Conservation (phyloP, 2,888 invertebrate genomes). For the Cremastinae sp. region DNA sequence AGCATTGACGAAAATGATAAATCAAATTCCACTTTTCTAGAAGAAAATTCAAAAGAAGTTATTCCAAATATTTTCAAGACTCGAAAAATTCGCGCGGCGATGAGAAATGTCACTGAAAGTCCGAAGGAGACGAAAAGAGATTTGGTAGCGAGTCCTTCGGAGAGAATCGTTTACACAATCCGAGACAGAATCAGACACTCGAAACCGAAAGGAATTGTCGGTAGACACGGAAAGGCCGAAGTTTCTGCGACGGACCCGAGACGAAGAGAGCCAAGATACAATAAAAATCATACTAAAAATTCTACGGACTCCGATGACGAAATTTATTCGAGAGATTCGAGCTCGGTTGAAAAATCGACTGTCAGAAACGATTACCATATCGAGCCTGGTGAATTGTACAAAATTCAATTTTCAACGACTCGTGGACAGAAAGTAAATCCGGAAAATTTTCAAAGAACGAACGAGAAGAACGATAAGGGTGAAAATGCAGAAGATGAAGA, state of each 20-base stretch:
- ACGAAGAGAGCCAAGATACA: conserved; percentile 74
- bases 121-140: conserved; percentile 3
- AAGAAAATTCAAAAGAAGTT: background rate
- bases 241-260: conserved; percentile 61
- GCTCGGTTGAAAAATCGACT: conserved; percentile 3
- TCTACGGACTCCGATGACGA: background rate
- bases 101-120: background rate
- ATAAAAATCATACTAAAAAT: conserved; percentile 14
- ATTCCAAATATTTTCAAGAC: background rate
- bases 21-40: conserved; percentile 11
- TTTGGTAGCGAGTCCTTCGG: conserved; percentile 36
- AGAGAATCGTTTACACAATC: conserved; percentile 66
- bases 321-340: background rate
- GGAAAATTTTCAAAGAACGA: conserved; percentile 16
- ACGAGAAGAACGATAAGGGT: background rate
- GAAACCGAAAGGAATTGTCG: conserved; percentile 62
- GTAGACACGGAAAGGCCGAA: conserved; percentile 66
- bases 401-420: conserved; percentile 53
- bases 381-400: conserved; percentile 54
- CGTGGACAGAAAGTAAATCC: conserved; percentile 38
- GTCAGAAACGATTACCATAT: conserved; percentile 37
- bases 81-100: background rate
- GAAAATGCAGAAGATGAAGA: conserved; percentile 35
- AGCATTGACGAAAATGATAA: conserved; percentile 47
- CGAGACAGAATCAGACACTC: conserved; percentile 67